Base-by-base conservation (phyloP, 2,888 invertebrate species). In the Troides oblongomaculatus region DNA sequence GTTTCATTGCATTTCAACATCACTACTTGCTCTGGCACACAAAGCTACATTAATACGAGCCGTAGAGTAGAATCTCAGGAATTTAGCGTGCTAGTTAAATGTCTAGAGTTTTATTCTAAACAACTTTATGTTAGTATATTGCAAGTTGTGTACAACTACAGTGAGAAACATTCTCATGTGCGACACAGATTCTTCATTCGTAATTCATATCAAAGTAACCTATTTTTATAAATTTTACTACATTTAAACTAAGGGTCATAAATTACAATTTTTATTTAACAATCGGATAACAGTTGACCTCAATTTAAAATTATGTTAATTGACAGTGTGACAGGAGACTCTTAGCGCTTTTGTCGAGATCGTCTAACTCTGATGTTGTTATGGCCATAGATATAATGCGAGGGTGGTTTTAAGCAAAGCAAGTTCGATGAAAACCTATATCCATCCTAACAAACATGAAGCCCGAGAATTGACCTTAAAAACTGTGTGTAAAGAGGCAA, bases 61-160 rank as follows among this genome's bases (percentile, higher is more conserved):
- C 46, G 50, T 14, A 2, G 57, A 18, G 46, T 14, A 21, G 23
- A 59, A 58, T 68, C 57, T 50, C 10, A 50, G 10, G 36, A 50
- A 68, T 63, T 68, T 30, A 58, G 30, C 8, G n/a, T 21, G 30
- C 58, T 59, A 61, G 56, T 39, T 57, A 57, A 61, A 62, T 25
- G 25, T 5, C 56, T 21, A 39, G 23, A 46, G 18, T 43, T 57
- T 8, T 21, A 50, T 18, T 30, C 30, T 21, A 63, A 58, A 63
- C 59, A 68, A 68, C 62, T 63, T 63, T 12, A 17, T 8, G 23
- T 50, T 63, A 68, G 63, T 63, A 8, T 63, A 18, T 53, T 56
- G 23, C 25, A 1, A 62, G 62, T 62, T 67, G 3, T 43, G 46
- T 18, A 25, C 18, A 63, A n/a, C 25, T 36, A 57, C 57, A 62